phyloP scores from a whole-genome alignment of 1,140 invertebrate genomes.

The Cyclargus thomasi region DNA sequence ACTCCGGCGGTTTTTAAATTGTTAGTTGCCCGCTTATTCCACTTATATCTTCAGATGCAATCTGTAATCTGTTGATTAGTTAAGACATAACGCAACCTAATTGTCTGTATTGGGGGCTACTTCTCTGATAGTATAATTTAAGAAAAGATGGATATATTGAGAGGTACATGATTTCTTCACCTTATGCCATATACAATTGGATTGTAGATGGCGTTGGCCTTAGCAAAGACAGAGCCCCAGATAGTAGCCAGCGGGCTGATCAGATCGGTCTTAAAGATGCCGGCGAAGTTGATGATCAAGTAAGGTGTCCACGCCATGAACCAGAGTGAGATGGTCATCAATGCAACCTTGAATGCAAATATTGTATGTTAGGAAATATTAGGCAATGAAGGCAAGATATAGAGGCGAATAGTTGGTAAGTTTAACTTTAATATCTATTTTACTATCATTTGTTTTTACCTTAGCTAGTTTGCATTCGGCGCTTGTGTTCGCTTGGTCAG shows the following conservation, averaged over 20 bases:
- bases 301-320: slow-evolving; percentile 87
- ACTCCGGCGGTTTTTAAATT: no score
- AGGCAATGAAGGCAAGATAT: background rate
- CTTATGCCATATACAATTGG: slow-evolving; percentile 82
- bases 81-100: no score
- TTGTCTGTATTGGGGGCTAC: no score
- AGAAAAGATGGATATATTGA: no score
- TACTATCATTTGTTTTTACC: slow-evolving; percentile 38
- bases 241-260: slow-evolving; percentile 81
- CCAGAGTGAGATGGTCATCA: slow-evolving; percentile 85
- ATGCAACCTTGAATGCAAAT: slow-evolving; percentile 76
- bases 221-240: slow-evolving; percentile 82
- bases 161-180: slow-evolving; percentile 35
- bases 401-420: no score
- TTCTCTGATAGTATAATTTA: no score
- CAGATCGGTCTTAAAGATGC: slow-evolving; percentile 78
- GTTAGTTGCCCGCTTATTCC: no score
- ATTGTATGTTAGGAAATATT: background rate
- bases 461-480: slow-evolving; percentile 80
- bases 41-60: no score
- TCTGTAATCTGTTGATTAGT: no score
- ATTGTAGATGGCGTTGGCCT: slow-evolving; percentile 81
- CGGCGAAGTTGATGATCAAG: slow-evolving; percentile 82
- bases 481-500: slow-evolving; percentile 78
- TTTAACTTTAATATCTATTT: no score